Conservation (phyloP, 2,888 invertebrate species). For the Cosmorhoe ocellata region DNA sequence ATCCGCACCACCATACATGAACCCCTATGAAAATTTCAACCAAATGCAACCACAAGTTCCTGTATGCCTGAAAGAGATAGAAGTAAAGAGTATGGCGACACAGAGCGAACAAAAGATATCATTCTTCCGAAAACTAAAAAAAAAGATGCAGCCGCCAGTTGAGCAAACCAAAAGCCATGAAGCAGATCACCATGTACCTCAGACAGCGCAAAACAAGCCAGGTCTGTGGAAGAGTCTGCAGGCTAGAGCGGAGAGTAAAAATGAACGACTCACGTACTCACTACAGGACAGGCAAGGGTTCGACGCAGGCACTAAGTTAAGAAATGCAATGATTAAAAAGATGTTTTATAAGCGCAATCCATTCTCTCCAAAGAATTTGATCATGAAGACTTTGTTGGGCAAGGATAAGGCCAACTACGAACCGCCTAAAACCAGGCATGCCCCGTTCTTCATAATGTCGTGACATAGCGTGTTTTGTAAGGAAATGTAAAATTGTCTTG, state of each 20-base stretch:
- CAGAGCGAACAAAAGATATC: conserved; percentile 68
- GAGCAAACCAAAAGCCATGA: conserved; percentile 20
- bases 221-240: conserved; percentile 55
- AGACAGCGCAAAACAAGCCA: conserved; percentile 37
- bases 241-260: conserved; percentile 38
- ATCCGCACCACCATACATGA: conserved; percentile 39
- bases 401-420: conserved; percentile 63
- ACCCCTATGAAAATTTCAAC: conserved; percentile 40
- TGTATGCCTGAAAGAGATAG: conserved; percentile 68
- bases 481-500: conserved; percentile 38
- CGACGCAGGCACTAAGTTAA: conserved; percentile 53
- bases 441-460: conserved; percentile 54
- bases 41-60: conserved; percentile 55
- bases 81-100: conserved; percentile 69
- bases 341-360: conserved; percentile 69
- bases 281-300: conserved; percentile 53
- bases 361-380: conserved; percentile 64
- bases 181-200: conserved; percentile 42
- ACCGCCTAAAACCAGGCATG: conserved; percentile 48
- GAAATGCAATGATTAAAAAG: conserved; percentile 63
- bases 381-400: conserved; percentile 63
- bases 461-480: conserved; percentile 32
- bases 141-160: conserved; percentile 45
- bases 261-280: conserved; percentile 47
- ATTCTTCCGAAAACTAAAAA: conserved; percentile 58